phyloP scores from a whole-genome alignment of 2,888 invertebrate genomes.

The Sphinx pinastri region DNA sequence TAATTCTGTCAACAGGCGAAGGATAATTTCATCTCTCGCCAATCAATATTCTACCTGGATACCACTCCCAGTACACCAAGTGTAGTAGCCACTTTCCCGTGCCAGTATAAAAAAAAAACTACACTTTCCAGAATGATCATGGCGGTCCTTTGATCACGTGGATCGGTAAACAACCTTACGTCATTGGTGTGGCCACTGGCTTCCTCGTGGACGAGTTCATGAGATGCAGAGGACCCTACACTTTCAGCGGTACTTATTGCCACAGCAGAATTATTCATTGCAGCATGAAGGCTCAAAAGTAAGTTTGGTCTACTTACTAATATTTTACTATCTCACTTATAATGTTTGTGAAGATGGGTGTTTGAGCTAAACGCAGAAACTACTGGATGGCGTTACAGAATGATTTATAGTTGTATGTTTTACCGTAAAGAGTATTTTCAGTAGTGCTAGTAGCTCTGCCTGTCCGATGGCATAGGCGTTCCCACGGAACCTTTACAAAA shows the following conservation, averaged over 20 bases:
- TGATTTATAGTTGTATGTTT: too few relatives aligned
- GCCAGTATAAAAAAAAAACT: neutral
- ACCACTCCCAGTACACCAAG: too few relatives aligned
- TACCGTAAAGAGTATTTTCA: neutral
- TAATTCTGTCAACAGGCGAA: too few relatives aligned
- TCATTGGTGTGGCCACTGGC: constrained; percentile 47
- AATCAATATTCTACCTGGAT: too few relatives aligned
- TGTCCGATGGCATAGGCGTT: too few relatives aligned
- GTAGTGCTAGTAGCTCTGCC: neutral
- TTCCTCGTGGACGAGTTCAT: constrained; percentile 39
- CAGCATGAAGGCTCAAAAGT: constrained; percentile 31
- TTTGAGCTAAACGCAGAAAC: too few relatives aligned
- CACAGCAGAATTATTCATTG: constrained; percentile 44
- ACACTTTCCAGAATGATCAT: constrained; percentile 47
- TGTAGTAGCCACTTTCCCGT: too few relatives aligned
- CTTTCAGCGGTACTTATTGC: constrained; percentile 45
- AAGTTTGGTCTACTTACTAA: constrained; percentile 1
- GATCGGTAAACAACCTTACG: constrained; percentile 39
- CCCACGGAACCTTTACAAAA: too few relatives aligned
- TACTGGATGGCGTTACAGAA: too few relatives aligned
- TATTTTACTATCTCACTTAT: too few relatives aligned
- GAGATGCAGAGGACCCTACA: constrained; percentile 45
- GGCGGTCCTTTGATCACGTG: constrained; percentile 49
- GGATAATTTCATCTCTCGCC: too few relatives aligned
- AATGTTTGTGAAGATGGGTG: too few relatives aligned